Conservation (phyloP, 1,140 invertebrate genomes). For the Drosophila willistoni region DNA sequence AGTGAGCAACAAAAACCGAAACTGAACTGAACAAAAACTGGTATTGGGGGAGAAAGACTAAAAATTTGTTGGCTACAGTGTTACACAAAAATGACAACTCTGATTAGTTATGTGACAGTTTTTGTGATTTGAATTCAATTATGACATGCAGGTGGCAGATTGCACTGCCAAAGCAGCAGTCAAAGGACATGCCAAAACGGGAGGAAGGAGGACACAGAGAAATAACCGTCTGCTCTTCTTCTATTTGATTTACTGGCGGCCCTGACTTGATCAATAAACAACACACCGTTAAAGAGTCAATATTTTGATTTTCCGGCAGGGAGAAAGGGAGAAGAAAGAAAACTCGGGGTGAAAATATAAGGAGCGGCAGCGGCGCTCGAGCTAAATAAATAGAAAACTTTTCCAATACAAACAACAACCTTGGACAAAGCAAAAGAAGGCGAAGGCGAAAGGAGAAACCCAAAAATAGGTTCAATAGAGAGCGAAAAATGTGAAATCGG, state of each 20-base stretch:
- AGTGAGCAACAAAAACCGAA: constrained; percentile 8
- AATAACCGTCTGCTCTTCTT: neutral
- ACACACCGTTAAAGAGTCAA: constrained; percentile 70
- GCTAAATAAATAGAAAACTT: constrained; percentile 71
- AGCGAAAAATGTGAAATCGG: constrained; percentile 61
- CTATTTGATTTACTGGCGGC: neutral
- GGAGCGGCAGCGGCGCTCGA: constrained; percentile 60
- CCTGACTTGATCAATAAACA: constrained; percentile 54
- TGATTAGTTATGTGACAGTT: constrained; percentile 81
- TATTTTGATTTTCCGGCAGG: constrained; percentile 63
- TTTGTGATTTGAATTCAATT: constrained; percentile 78
- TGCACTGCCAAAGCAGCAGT: neutral
- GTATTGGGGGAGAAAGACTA: constrained; percentile 26
- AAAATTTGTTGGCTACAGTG: constrained; percentile 40
- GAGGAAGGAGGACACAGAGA: neutral
- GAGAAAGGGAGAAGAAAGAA: too few relatives aligned
- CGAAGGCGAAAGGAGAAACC: constrained; percentile 33
- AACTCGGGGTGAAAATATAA: constrained; percentile 52
- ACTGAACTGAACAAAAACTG: constrained; percentile 30
- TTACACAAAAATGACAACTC: constrained; percentile 61
- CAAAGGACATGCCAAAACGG: neutral
- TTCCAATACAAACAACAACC: constrained; percentile 29
- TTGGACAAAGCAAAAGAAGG: neutral
- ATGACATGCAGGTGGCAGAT: constrained; percentile 60
- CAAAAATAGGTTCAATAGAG: constrained; percentile 9